These are phyloP conservation scores for Sepiola atlantica DNA, from an alignment of 2,888 invertebrate genomes.

Conservation along the genomic window DNA sequence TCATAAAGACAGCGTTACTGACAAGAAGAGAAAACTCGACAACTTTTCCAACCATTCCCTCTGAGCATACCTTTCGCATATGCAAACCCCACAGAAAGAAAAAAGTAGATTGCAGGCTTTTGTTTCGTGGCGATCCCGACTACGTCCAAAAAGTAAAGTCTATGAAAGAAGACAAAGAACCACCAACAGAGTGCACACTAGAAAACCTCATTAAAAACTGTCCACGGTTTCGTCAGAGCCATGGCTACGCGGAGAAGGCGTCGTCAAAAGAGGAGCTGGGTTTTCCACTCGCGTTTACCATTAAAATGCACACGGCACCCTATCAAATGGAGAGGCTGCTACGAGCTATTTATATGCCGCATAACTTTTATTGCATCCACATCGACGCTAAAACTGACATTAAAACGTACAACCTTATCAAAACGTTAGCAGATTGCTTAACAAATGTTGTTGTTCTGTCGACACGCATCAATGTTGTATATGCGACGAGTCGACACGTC, in stretches of 20 bases:
- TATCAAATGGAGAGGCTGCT: conserved; percentile 67
- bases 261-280: conserved; percentile 56
- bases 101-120: background rate
- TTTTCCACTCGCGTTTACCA: conserved; percentile 67
- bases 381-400: conserved; percentile 65
- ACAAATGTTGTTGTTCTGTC: conserved; percentile 64
- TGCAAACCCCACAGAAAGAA: background rate
- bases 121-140: conserved; percentile 36
- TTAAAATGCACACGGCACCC: conserved; percentile 60
- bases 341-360: conserved; percentile 68
- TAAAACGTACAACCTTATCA: conserved; percentile 55
- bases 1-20: background rate
- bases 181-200: conserved; percentile 49
- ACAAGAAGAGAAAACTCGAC: background rate
- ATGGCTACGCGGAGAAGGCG: conserved; percentile 53
- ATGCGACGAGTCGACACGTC: conserved; percentile 56
- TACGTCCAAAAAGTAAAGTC: background rate
- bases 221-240: conserved; percentile 50
- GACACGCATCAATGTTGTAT: conserved; percentile 58
- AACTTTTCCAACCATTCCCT: background rate
- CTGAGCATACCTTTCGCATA: background rate
- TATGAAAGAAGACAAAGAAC: background rate
- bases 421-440: conserved; percentile 59
- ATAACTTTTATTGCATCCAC: conserved; percentile 72
- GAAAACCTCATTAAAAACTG: conserved; percentile 52